Evolutionary conservation across 2,888 invertebrate species (phyloP), one percentile per base, ranked within the genome.

Genomic region (Dynastes tityus): DNA sequence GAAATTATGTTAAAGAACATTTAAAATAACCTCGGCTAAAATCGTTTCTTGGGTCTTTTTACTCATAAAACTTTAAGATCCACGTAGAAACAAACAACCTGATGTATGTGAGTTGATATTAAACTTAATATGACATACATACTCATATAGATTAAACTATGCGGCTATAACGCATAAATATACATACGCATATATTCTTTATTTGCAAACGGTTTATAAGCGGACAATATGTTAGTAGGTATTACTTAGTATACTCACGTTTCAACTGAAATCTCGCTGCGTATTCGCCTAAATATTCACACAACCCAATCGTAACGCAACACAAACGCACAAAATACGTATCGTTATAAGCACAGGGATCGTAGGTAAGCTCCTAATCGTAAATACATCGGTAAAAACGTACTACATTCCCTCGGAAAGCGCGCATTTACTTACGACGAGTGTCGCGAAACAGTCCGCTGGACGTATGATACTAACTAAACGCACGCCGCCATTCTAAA

Each of bases 401-500:
- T 49, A 67, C 67, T 29, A 27, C 11, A 58, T 73, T 73, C 58
- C 37, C 61, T 58, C 22, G 37, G 40, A 73, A 73, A 73, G 58
- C 22, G 16, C 40, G 22, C 40, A 58, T 22, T 67, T 67, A 27
- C 67, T 67, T 73, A 37, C 40, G 37, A 5, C 58, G 58, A 58
- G 40, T 73, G 73, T 58, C 73, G 73, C 58, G 73, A 73, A 58
- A 73, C 58, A 40, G 71, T 73, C 58, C 16, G 22, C 55, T 27
- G 73, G 58, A 67, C 45, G 67, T 67, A 67, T 22, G 22, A 49
- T 22, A 67, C 73, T 70, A 67, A 67, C 67, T 70, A 58, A 64
- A 61, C 63, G 78, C n/a, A 71, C 55, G 76, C 67, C 65, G 22
- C 63, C 78, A 65, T 78, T 78, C 78, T 78, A 78, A 78, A 78